Evolutionary conservation across 2,888 invertebrate genomes (phyloP).

Genomic region (Nymphalis urticae): DNA sequence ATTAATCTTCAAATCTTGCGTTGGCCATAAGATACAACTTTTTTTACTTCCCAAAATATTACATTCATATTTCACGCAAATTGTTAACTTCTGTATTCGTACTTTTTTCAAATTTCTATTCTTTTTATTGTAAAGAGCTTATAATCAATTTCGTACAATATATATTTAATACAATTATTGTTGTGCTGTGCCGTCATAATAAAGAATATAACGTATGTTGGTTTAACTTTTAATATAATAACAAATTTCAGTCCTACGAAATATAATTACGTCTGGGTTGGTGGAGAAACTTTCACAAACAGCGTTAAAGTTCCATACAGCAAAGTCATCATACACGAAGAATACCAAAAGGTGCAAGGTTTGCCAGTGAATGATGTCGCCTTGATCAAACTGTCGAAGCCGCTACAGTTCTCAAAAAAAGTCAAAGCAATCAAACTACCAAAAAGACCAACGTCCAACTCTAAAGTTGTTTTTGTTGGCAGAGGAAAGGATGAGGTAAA

Average conservation of each 20-base stretch:
- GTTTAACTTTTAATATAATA: too few species aligned
- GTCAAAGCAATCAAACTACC: slow-evolving; percentile 37
- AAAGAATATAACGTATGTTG: too few species aligned
- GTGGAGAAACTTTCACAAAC: slow-evolving; percentile 35
- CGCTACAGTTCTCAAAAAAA: slow-evolving; percentile 34
- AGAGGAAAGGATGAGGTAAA: slow-evolving; percentile 39
- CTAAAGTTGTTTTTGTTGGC: slow-evolving; percentile 28
- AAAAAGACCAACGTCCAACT: neutral
- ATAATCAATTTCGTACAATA: too few species aligned
- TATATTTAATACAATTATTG: too few species aligned
- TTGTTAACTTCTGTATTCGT: too few species aligned
- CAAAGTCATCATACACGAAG: slow-evolving; percentile 36
- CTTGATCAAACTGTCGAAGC: slow-evolving; percentile 29
- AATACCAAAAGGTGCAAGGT: slow-evolving; percentile 21
- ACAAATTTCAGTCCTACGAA: slow-evolving; percentile 13
- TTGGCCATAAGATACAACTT: too few species aligned
- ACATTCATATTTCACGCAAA: too few species aligned
- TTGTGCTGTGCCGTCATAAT: too few species aligned
- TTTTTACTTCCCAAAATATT: too few species aligned
- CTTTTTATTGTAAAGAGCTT: too few species aligned
- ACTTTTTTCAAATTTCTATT: too few species aligned
- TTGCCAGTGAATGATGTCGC: slow-evolving; percentile 37
- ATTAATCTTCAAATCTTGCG: too few species aligned
- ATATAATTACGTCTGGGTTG: slow-evolving; percentile 31
- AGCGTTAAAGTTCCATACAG: slow-evolving; percentile 33